Conservation (phyloP, 2,888 invertebrate genomes). For the Nesidiocoris tenuis region DNA sequence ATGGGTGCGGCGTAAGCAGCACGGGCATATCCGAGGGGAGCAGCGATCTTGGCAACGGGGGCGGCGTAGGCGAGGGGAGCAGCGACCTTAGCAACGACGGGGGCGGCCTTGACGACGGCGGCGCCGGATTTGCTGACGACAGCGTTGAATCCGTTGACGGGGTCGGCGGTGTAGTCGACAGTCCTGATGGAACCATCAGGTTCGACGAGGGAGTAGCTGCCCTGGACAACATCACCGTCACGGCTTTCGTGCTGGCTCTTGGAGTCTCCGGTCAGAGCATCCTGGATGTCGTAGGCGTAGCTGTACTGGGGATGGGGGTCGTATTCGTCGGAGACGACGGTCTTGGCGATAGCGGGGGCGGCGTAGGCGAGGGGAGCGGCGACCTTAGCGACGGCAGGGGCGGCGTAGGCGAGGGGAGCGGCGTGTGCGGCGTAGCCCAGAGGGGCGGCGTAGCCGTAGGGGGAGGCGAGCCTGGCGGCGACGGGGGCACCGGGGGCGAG, state of each 20-base stretch:
- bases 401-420: constrained; percentile 30
- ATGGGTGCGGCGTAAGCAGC: background rate
- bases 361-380: constrained; percentile 12
- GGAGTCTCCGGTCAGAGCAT: constrained; percentile 42
- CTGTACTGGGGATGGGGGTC: constrained; percentile 46
- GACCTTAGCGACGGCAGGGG: constrained; percentile 13
- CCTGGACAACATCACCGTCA: constrained; percentile 39
- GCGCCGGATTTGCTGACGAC: constrained; percentile 33
- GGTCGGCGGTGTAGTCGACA: constrained; percentile 36
- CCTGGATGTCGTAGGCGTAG: constrained; percentile 46
- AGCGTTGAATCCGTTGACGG: constrained; percentile 38
- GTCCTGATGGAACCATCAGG: constrained; percentile 37
- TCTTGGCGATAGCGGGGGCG: constrained; percentile 26
- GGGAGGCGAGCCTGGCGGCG: constrained; percentile 16
- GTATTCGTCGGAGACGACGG: constrained; percentile 47
- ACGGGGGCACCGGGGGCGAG: constrained; percentile 38
- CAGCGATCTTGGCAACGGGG: constrained; percentile 4
- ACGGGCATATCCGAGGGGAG: constrained; percentile 11
- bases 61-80: constrained; percentile 20
- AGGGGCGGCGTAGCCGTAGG: constrained; percentile 16
- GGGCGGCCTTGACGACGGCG: constrained; percentile 28
- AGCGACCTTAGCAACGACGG: constrained; percentile 36
- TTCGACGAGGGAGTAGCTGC: constrained; percentile 38
- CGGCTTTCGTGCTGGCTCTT: constrained; percentile 33
- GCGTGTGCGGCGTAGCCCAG: constrained; percentile 16